Percentiles rank a stretch among this genome's conserved stretches.
These are phyloP conservation scores for Acanthosoma haemorrhoidale DNA, from an alignment of 2,888 invertebrate genomes.

Conservation along the genomic window DNA sequence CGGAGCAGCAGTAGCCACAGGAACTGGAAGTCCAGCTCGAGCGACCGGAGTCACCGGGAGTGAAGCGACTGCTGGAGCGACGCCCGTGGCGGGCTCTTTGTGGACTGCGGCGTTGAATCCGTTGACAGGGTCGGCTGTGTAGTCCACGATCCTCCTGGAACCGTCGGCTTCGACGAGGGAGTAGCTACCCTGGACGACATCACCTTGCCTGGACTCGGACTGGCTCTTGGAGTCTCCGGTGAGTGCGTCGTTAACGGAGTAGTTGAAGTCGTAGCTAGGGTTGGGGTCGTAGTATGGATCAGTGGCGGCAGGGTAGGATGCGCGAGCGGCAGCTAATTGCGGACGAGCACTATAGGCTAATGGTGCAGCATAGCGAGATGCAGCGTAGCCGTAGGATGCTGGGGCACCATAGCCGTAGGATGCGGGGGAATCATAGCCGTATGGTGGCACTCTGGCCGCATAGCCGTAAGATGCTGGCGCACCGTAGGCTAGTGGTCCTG, in stretches of 20 bases:
- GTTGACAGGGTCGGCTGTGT: not conserved
- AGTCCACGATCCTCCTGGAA: not conserved
- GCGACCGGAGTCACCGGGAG: not conserved
- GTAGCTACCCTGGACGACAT: conserved; percentile 6
- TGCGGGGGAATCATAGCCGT: not conserved
- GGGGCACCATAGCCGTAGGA: not conserved
- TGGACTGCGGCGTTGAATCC: not conserved
- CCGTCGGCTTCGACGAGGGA: not conserved
- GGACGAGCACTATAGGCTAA: not conserved
- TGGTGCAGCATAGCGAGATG: too few species aligned
- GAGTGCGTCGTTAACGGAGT: not conserved
- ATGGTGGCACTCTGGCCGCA: not conserved
- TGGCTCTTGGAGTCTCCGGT: not conserved
- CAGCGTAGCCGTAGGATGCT: not conserved
- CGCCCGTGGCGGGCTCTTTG: not conserved
- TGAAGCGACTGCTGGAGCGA: not conserved
- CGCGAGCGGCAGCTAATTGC: not conserved
- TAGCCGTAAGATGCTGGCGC: not conserved
- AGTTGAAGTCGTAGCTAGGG: conserved; percentile 9
- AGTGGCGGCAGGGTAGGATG: not conserved
- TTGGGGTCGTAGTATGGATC: conserved; percentile 3
- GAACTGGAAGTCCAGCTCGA: not conserved
- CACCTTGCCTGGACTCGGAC: conserved; percentile 1
- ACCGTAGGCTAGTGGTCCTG: not conserved
- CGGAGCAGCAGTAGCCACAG: conserved; percentile 17